Conservation (phyloP, 2,797 vertebrate species). For the Lates japonicus region DNA sequence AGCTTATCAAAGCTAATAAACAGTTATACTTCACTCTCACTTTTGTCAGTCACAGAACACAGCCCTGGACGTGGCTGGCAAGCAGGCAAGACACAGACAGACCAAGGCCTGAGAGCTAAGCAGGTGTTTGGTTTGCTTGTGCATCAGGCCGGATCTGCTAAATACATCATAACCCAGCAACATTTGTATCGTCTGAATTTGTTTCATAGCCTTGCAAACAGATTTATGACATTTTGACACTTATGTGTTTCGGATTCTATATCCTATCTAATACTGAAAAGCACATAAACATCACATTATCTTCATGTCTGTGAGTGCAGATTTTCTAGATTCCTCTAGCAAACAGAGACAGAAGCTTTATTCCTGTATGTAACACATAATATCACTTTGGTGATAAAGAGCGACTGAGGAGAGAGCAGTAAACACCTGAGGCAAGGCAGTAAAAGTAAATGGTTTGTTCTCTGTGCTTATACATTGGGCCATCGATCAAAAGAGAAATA, state of each 20-base stretch:
- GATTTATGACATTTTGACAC: constrained; percentile 25
- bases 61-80: too few species aligned
- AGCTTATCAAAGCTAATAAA: too few species aligned
- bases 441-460: constrained; percentile 63
- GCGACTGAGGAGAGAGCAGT: constrained; percentile 36
- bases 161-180: background rate
- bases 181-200: background rate
- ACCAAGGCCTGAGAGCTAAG: too few species aligned
- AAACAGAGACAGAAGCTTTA: constrained; percentile 23
- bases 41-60: too few species aligned
- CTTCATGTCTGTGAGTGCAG: constrained; percentile 18
- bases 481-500: constrained; percentile 53
- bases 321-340: background rate
- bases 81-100: too few species aligned
- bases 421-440: constrained; percentile 47
- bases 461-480: constrained; percentile 37
- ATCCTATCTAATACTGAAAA: constrained; percentile 10
- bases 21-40: too few species aligned
- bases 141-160: too few species aligned
- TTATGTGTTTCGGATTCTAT: constrained; percentile 13
- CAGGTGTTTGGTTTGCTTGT: too few species aligned
- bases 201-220: constrained; percentile 13
- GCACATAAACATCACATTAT: constrained; percentile 38
- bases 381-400: constrained; percentile 47
- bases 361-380: constrained; percentile 18